phyloP scores from a whole-genome alignment of 2,113 vertebrate species.

The Trichechus manatus region DNA sequence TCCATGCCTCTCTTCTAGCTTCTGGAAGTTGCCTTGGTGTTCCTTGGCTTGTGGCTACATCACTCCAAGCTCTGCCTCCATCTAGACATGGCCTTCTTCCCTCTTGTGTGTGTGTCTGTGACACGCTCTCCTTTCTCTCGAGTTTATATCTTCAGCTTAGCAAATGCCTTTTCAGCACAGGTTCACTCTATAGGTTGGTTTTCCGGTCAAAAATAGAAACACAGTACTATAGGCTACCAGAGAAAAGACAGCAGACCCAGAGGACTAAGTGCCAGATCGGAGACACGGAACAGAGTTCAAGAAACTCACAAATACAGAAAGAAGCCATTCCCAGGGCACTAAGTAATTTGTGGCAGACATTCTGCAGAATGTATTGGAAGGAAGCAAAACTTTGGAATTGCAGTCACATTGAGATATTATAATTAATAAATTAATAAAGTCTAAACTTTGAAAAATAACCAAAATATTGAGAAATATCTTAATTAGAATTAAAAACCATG shows the following conservation, averaged over 20 bases:
- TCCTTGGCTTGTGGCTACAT: background rate
- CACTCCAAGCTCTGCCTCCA: background rate
- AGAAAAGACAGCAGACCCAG: background rate
- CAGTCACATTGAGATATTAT: background rate
- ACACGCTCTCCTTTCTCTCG: background rate
- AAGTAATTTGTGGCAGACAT: background rate
- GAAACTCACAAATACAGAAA: background rate
- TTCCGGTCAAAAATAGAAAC: slow-evolving; percentile 4
- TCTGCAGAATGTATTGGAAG: background rate
- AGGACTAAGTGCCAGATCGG: background rate
- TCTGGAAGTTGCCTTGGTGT: background rate
- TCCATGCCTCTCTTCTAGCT: background rate
- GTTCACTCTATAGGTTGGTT: background rate
- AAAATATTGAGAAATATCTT: slow-evolving; percentile 33
- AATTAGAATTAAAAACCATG: slow-evolving; percentile 39
- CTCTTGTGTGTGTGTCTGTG: background rate
- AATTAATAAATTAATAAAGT: slow-evolving; percentile 1
- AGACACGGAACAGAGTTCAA: background rate
- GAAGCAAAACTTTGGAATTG: slow-evolving; percentile 48
- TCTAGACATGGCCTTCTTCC: background rate
- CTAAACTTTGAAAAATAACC: slow-evolving; percentile 17
- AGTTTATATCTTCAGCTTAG: background rate
- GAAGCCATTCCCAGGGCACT: background rate
- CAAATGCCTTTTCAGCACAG: slow-evolving; percentile 11
- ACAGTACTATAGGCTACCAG: background rate